These are phyloP conservation scores for Synergus gifuensis DNA, from an alignment of 2,888 invertebrate genomes.

Conservation along the genomic window DNA sequence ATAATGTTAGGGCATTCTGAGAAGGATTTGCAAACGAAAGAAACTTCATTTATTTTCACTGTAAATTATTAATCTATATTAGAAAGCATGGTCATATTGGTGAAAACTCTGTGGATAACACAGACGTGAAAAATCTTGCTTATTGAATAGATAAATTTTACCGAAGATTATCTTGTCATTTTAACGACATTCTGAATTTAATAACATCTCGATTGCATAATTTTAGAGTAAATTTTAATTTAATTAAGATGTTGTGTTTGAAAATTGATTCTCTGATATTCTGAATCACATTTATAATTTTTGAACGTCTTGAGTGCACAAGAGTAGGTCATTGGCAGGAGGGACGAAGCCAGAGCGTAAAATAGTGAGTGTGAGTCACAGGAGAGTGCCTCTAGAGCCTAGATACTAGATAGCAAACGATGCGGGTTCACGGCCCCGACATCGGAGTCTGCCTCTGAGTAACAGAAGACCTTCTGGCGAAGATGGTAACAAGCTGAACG, in stretches of 20 bases:
- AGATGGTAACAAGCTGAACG: constrained; percentile 50
- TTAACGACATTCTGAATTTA: constrained; percentile 11
- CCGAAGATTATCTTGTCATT: background rate
- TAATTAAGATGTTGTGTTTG: no score
- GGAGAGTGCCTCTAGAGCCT: constrained; percentile 13
- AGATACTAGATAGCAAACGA: constrained; percentile 28
- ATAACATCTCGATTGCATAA: background rate
- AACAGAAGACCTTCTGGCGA: constrained; percentile 15
- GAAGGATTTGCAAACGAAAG: background rate
- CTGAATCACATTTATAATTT: background rate
- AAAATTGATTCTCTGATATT: background rate
- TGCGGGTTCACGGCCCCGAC: constrained; percentile 26
- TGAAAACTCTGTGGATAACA: background rate
- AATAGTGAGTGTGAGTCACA: constrained; percentile 24
- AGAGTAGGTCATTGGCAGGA: constrained; percentile 37
- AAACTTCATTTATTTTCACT: background rate
- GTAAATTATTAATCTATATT: background rate
- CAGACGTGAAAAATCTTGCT: constrained; percentile 5
- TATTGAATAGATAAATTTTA: background rate
- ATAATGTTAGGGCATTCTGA: background rate
- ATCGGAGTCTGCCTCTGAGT: background rate
- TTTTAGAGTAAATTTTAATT: no score
- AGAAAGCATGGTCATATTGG: background rate
- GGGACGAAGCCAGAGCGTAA: constrained; percentile 13
- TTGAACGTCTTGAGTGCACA: background rate